Conservation (phyloP, 2,888 invertebrate species). For the Xiphydria camelus region DNA sequence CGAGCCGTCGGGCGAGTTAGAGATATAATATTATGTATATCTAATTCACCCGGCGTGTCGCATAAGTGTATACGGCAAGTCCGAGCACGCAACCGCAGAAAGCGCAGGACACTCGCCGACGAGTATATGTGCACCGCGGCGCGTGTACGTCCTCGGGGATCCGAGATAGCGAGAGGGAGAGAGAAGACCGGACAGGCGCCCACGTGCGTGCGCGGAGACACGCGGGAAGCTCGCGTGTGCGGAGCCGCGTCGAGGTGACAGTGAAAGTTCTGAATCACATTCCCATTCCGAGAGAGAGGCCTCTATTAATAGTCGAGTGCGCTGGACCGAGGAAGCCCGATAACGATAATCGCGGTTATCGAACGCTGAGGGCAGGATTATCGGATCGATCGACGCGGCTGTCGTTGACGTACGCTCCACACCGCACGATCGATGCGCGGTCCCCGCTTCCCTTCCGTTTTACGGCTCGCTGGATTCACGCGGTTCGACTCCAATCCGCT, state of each 20-base stretch:
- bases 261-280: constrained; percentile 50
- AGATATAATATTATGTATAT: too few relatives aligned
- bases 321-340: constrained; percentile 30
- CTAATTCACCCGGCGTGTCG: constrained; percentile 29
- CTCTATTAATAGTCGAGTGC: constrained; percentile 37
- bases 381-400: too few relatives aligned
- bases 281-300: constrained; percentile 28
- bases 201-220: too few relatives aligned
- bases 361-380: constrained; percentile 1
- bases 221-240: constrained; percentile 24
- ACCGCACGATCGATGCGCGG: too few relatives aligned
- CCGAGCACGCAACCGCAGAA: constrained; percentile 27
- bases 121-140: constrained; percentile 14
- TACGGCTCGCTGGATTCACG: too few relatives aligned
- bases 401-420: too few relatives aligned
- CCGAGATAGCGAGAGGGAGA: constrained; percentile 7
- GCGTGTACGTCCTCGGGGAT: constrained; percentile 26
- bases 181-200: background rate
- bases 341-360: constrained; percentile 28
- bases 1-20: too few relatives aligned
- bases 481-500: too few relatives aligned
- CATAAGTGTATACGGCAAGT: too few relatives aligned
- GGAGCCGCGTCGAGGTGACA: constrained; percentile 42
- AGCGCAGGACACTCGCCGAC: constrained; percentile 11
- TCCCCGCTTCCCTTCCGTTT: too few relatives aligned